Conservation (phyloP, 2,797 vertebrate species). For the Xiphorhynchus erythropygius region DNA sequence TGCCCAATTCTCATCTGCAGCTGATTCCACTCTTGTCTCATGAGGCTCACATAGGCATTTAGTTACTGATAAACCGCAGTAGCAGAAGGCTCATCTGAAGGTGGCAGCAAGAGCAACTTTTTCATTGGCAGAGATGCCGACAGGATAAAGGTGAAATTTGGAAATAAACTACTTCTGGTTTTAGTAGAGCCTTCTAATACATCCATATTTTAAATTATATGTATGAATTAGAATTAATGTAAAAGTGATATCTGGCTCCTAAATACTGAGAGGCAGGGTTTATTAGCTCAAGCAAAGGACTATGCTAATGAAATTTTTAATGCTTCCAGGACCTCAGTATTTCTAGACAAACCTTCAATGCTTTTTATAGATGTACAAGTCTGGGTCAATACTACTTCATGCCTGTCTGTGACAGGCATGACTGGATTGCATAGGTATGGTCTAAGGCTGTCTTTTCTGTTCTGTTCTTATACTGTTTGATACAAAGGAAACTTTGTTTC, state of each 20-base stretch:
- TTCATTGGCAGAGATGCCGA: neutral
- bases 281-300: neutral
- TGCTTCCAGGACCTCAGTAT: conserved; percentile 15
- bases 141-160: neutral
- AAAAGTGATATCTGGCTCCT: neutral
- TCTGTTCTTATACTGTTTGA: neutral
- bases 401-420: neutral
- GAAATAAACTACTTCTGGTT: neutral
- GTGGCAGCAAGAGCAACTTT: conserved; percentile 6
- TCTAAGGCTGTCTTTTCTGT: neutral
- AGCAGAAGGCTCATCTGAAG: neutral
- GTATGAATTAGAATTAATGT: neutral
- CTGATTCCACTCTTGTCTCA: neutral
- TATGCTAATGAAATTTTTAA: conserved; percentile 14
- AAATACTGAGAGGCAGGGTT: neutral
- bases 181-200: neutral
- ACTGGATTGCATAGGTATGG: neutral
- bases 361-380: conserved; percentile 54
- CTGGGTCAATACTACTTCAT: conserved; percentile 33
- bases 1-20: neutral
- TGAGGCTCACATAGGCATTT: accelerated
- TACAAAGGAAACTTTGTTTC: conserved; percentile 31
- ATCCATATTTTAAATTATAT: neutral
- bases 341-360: conserved; percentile 28
- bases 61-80: neutral